Conservation (phyloP, 2,888 invertebrate genomes). For the Yponomeuta evonymella region DNA sequence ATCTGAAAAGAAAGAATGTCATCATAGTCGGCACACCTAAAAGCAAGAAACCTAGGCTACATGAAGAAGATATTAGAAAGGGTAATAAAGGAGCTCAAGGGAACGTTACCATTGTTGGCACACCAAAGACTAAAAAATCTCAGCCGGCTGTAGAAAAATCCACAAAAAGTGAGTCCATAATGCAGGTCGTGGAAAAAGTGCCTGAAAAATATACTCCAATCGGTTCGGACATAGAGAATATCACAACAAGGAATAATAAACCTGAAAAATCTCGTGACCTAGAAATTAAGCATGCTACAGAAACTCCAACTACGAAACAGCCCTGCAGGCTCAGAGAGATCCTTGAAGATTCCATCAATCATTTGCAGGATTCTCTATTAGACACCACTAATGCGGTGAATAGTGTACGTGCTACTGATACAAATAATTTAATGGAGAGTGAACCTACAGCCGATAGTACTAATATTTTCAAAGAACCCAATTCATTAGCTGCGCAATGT, state of each 20-base stretch:
- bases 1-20: constrained; percentile 29
- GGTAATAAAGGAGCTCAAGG: not conserved
- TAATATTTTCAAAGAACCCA: constrained; percentile 24
- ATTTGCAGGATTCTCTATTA: not conserved
- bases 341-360: constrained; percentile 2
- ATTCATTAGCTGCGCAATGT: constrained; percentile 33
- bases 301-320: not conserved
- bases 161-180: not conserved
- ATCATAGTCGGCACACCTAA: constrained; percentile 39
- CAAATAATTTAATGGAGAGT: constrained; percentile 9
- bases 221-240: not conserved
- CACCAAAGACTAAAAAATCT: constrained; percentile 3
- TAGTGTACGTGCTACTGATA: not conserved
- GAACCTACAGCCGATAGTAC: not conserved
- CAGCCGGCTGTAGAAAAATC: not conserved
- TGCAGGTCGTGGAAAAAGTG: not conserved
- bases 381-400: not conserved
- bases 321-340: constrained; percentile 4
- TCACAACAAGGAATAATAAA: not conserved
- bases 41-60: constrained; percentile 19
- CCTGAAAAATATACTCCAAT: too few relatives aligned
- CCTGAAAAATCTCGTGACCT: too few relatives aligned
- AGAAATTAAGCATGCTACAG: too few relatives aligned
- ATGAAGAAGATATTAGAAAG: not conserved
- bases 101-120: constrained; percentile 2